Conservation (phyloP, 2,888 invertebrate species). For the Galerucella calmariensis region DNA sequence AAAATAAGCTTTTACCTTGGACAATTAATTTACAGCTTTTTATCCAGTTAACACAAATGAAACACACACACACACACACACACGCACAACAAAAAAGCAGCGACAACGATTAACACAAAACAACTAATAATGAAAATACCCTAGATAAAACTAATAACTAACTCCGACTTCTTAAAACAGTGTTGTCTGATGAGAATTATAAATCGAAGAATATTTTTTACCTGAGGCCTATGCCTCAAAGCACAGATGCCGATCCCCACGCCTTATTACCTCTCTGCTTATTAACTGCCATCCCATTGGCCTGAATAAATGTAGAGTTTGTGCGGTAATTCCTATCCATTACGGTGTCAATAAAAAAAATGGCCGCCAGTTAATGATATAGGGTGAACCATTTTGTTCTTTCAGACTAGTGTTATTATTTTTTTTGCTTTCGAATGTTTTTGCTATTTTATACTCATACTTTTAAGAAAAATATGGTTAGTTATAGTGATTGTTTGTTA, state of each 20-base stretch:
- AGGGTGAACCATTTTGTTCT: slow-evolving; percentile 43
- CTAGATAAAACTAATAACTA: neutral
- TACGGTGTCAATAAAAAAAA: slow-evolving; percentile 35
- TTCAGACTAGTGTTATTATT: slow-evolving; percentile 10
- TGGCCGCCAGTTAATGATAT: slow-evolving; percentile 37
- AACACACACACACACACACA: slow-evolving; percentile 9
- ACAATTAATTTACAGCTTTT: neutral
- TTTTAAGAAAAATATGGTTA: neutral
- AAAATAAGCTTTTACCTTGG: neutral
- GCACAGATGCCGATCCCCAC: slow-evolving; percentile 51
- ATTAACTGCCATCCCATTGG: slow-evolving; percentile 61
- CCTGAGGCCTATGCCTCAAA: slow-evolving; percentile 42
- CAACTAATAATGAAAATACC: neutral
- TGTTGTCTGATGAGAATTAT: slow-evolving; percentile 48
- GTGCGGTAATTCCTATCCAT: slow-evolving; percentile 43
- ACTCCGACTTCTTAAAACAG: slow-evolving; percentile 15
- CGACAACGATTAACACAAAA: neutral
- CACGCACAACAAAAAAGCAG: neutral
- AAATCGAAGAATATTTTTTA: slow-evolving; percentile 50
- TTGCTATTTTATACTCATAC: neutral
- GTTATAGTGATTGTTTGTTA: no score
- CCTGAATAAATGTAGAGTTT: slow-evolving; percentile 46
- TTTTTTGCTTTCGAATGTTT: neutral
- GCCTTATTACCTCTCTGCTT: slow-evolving; percentile 48
- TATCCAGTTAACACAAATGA: slow-evolving; percentile 3